A percentile compares a stretch with the other conserved stretches of the same genome.
These are phyloP conservation scores for Uromys caudimaculatus DNA, from an alignment of 2,797 vertebrate genomes.

Conservation along the genomic window DNA sequence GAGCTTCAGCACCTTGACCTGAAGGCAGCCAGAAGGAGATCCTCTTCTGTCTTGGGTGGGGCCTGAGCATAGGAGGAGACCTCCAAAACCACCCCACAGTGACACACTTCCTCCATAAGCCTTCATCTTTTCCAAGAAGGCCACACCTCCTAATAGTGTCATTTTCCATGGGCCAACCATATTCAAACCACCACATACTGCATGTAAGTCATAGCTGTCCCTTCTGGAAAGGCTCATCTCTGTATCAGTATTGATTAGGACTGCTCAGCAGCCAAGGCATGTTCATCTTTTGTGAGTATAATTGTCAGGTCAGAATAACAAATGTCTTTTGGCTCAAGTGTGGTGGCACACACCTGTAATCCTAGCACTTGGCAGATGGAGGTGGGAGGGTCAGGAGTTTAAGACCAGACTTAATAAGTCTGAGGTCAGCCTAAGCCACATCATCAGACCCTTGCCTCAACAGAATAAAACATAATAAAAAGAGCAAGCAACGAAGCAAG, in stretches of 20 bases:
- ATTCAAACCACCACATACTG: background rate
- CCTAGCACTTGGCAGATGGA: background rate
- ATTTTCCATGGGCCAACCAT: background rate
- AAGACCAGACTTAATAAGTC: background rate
- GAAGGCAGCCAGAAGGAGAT: background rate
- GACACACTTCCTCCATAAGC: background rate
- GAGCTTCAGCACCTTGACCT: background rate
- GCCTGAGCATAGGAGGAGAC: background rate
- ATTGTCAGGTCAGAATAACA: background rate
- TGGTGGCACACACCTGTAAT: background rate
- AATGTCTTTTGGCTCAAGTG: background rate
- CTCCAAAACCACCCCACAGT: background rate
- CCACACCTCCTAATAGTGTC: background rate
- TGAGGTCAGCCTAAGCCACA: background rate
- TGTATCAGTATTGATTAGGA: background rate
- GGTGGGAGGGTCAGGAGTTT: background rate
- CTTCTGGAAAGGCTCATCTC: background rate
- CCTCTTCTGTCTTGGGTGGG: background rate
- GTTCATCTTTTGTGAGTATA: background rate
- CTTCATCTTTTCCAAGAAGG: background rate
- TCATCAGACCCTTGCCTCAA: background rate
- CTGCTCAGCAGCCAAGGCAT: background rate
- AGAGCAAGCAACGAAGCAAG: background rate
- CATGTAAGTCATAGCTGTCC: background rate
- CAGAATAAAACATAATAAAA: background rate